Percentiles rank a stretch among this genome's conserved stretches.
Evolutionary conservation across 2,113 vertebrate genomes (phyloP).

Genomic region (Puntigrus tetrazona): DNA sequence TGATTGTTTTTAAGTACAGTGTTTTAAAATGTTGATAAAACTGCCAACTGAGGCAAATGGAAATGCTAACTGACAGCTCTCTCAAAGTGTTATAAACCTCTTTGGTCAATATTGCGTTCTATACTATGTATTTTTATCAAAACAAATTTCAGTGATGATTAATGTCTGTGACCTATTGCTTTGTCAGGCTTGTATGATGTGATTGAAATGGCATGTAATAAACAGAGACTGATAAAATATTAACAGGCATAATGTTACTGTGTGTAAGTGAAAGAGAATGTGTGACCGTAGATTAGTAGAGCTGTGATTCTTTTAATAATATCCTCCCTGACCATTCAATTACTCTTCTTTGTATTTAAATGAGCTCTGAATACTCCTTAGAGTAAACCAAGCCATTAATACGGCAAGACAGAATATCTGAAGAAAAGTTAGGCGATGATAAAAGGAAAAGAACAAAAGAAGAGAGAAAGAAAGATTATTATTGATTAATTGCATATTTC

Average conservation of each 20-base stretch:
- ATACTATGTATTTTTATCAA: background rate
- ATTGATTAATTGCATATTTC: background rate
- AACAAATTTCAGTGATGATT: background rate
- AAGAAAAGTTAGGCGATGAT: background rate
- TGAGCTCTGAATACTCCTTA: slow-evolving; percentile 11
- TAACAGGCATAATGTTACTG: background rate
- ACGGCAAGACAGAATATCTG: background rate
- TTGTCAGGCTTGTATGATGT: background rate
- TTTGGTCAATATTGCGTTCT: background rate
- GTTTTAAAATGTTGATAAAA: background rate
- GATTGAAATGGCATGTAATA: background rate
- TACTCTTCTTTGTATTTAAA: slow-evolving; percentile 8
- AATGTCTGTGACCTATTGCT: background rate
- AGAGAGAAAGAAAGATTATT: background rate
- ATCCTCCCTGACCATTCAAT: slow-evolving; percentile 17
- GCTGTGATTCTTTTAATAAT: background rate
- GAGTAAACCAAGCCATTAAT: slow-evolving; percentile 12
- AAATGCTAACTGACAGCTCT: background rate
- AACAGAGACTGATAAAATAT: background rate
- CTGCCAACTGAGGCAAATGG: background rate
- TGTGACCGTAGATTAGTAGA: background rate
- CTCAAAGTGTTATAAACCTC: background rate
- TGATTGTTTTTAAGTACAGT: background rate
- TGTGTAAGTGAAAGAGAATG: background rate
- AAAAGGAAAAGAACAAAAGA: background rate